A percentile compares a stretch with the other conserved stretches of the same genome.
Conservation (phyloP, 1,140 invertebrate species). For the Bilobella aurantiaca region DNA sequence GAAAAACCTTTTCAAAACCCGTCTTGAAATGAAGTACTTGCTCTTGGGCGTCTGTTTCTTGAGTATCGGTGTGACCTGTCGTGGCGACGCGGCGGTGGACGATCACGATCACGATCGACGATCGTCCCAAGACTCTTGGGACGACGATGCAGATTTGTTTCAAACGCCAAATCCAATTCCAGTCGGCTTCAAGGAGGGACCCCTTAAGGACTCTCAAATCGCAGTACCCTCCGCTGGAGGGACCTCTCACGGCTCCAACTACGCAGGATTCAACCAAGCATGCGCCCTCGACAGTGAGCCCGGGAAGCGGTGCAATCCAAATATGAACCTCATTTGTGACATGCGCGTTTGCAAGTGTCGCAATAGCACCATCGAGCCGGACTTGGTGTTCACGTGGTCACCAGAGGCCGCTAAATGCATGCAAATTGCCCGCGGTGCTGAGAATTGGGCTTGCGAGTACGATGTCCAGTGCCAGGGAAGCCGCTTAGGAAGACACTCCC, state of each 20-base stretch:
- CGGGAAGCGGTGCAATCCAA: neutral
- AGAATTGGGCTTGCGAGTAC: neutral
- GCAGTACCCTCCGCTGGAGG: neutral
- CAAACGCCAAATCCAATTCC: neutral
- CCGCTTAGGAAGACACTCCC: neutral
- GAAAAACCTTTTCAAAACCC: too few relatives aligned
- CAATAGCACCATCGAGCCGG: neutral
- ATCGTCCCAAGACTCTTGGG: neutral
- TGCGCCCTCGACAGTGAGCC: neutral
- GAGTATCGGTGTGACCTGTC: too few relatives aligned
- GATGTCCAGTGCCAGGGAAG: slow-evolving; percentile 17
- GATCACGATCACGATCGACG: neutral
- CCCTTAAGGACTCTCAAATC: neutral
- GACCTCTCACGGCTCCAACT: neutral
- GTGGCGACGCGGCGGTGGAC: neutral
- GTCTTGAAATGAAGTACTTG: neutral
- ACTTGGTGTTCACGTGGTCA: neutral
- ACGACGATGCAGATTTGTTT: neutral
- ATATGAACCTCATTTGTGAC: neutral
- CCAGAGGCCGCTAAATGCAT: neutral
- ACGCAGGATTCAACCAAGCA: neutral
- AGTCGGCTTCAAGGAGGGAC: neutral
- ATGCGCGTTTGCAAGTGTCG: slow-evolving; percentile 6
- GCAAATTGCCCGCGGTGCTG: neutral
- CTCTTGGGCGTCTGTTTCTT: too few relatives aligned